Percentiles rank a stretch among this genome's conserved stretches.
Conservation (phyloP, 2,888 invertebrate species). For the Microctonus aethiopoides region DNA sequence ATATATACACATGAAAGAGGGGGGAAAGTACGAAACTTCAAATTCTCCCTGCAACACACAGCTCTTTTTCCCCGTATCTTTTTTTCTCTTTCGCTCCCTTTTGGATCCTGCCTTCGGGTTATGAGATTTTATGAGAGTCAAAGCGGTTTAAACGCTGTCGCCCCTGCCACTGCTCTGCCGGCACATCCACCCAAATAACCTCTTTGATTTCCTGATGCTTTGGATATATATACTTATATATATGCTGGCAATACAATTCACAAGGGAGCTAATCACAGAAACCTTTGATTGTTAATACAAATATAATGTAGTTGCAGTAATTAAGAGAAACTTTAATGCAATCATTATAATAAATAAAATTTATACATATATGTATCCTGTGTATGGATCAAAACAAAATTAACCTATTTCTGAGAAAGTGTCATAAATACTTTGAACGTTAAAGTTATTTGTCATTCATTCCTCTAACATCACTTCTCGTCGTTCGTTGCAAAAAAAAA, state of each 20-base stretch:
- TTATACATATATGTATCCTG: background rate
- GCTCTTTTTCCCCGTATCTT: background rate
- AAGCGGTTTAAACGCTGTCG: slow-evolving; percentile 58
- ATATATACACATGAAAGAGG: slow-evolving; percentile 10
- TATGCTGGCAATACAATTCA: background rate
- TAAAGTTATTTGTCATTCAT: too few relatives aligned
- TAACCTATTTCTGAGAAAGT: slow-evolving; percentile 23
- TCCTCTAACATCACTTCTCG: slow-evolving; percentile 34
- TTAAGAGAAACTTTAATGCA: background rate
- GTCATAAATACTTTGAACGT: background rate
- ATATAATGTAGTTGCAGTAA: background rate
- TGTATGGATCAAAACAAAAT: background rate
- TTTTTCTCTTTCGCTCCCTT: slow-evolving; percentile 40
- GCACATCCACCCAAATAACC: background rate
- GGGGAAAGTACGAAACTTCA: slow-evolving; percentile 27
- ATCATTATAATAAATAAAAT: background rate
- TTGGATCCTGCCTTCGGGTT: slow-evolving; percentile 55
- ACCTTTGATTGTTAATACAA: background rate
- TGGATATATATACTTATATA: slow-evolving; percentile 28
- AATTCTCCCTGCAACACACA: slow-evolving; percentile 26
- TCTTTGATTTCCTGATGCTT: slow-evolving; percentile 19
- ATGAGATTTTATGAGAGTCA: slow-evolving; percentile 65
- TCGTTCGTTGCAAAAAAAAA: slow-evolving; percentile 2
- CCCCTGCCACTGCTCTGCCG: slow-evolving; percentile 2
- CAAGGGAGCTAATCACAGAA: slow-evolving; percentile 1